These are phyloP conservation scores for Seriola aureovittata DNA, from an alignment of 2,113 vertebrate species.

Conservation along the genomic window DNA sequence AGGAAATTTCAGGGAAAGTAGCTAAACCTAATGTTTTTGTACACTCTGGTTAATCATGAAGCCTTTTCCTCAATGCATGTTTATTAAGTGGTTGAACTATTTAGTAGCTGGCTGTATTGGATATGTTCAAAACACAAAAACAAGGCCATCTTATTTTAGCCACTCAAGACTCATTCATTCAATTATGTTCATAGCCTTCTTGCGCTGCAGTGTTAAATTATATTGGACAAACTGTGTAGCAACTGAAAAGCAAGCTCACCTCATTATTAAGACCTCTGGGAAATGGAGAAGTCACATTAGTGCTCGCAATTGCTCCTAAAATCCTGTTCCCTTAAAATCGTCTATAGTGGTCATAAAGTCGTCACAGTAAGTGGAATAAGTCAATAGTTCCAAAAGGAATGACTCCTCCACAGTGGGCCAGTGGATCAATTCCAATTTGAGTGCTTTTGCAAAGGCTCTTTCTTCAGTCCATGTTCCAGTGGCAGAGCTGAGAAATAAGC, in stretches of 20 bases:
- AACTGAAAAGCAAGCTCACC: slow-evolving; percentile 70
- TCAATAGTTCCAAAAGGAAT: slow-evolving; percentile 71
- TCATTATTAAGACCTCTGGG: slow-evolving; percentile 69
- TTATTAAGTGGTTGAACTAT: slow-evolving; percentile 61
- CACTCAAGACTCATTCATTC: slow-evolving; percentile 65
- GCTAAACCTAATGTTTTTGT: slow-evolving; percentile 44
- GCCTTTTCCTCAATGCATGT: slow-evolving; percentile 44
- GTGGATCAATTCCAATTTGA: slow-evolving; percentile 74
- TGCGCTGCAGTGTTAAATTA: slow-evolving; percentile 62
- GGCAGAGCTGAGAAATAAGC: slow-evolving; percentile 70
- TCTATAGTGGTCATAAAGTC: slow-evolving; percentile 75
- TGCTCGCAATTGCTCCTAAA: slow-evolving; percentile 65
- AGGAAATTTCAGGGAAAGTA: slow-evolving; percentile 44
- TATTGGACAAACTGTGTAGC: slow-evolving; percentile 50
- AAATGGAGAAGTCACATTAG: slow-evolving; percentile 70
- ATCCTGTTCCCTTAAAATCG: slow-evolving; percentile 59
- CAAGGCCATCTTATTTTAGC: slow-evolving; percentile 61
- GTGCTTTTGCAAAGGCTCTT: slow-evolving; percentile 71
- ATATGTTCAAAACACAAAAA: slow-evolving; percentile 58
- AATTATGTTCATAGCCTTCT: slow-evolving; percentile 53
- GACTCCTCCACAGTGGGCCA: slow-evolving; percentile 54
- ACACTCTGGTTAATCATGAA: slow-evolving; percentile 48
- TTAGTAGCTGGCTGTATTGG: slow-evolving; percentile 41
- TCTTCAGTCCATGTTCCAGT: slow-evolving; percentile 58
- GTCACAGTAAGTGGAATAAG: slow-evolving; percentile 74